phyloP scores from a whole-genome alignment of 2,797 vertebrate species.

The Gallinago nigripennis region DNA sequence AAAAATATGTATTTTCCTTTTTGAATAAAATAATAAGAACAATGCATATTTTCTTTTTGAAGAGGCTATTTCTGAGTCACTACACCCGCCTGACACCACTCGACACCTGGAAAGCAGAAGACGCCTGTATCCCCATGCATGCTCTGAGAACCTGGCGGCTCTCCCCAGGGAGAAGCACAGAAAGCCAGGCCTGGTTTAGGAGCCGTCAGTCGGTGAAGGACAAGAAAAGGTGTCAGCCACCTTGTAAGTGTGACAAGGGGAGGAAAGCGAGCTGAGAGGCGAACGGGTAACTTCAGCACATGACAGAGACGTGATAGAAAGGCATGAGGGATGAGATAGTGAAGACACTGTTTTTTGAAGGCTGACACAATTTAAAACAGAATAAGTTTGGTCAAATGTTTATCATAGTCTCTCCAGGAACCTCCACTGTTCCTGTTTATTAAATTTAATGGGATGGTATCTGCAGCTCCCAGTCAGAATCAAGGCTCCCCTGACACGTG shows the following conservation, averaged over 20 bases:
- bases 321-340: neutral
- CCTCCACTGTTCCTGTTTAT: constrained; percentile 1
- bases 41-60: neutral
- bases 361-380: constrained; percentile 15
- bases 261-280: neutral
- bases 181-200: neutral
- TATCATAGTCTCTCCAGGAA: neutral
- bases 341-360: neutral
- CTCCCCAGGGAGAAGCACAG: neutral
- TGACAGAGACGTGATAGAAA: constrained; percentile 1
- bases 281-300: neutral
- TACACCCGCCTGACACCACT: neutral
- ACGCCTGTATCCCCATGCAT: neutral
- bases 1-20: neutral
- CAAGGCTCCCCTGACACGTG: neutral
- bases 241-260: neutral
- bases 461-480: neutral
- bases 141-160: neutral
- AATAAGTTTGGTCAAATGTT: constrained; percentile 4
- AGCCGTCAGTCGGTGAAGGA: neutral
- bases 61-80: neutral
- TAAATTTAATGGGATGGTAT: constrained; percentile 30
- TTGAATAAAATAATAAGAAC: neutral
- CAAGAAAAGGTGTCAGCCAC: constrained; percentile 16
- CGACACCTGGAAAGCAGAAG: neutral